Conservation (phyloP, 2,888 invertebrate genomes). For the Vanessa cardui region DNA sequence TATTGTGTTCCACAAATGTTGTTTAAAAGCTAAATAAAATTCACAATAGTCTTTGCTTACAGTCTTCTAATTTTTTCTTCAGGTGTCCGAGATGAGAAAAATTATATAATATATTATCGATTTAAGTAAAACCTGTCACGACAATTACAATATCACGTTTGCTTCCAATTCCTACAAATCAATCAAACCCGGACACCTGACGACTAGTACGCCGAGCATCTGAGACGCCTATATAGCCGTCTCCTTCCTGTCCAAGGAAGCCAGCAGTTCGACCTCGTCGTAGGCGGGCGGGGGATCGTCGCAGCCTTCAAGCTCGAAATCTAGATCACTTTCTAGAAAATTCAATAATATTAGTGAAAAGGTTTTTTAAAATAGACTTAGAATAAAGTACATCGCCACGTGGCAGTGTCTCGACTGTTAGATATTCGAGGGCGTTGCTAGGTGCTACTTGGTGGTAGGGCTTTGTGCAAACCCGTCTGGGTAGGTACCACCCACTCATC, state of each 20-base stretch:
- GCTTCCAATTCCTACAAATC: too few relatives aligned
- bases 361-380: not conserved
- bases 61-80: not conserved
- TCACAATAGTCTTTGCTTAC: not conserved
- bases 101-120: too few relatives aligned
- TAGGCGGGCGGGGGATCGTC: slow-evolving; percentile 63
- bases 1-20: not conserved
- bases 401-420: too few relatives aligned
- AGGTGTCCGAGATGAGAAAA: not conserved
- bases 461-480: too few relatives aligned
- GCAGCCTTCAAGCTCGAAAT: slow-evolving; percentile 61
- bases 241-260: slow-evolving; percentile 55
- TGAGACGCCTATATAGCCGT: slow-evolving; percentile 60
- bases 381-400: too few relatives aligned
- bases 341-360: not conserved
- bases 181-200: too few relatives aligned
- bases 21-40: not conserved
- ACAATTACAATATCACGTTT: too few relatives aligned
- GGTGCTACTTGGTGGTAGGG: too few relatives aligned
- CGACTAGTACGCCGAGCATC: not conserved
- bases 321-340: slow-evolving; percentile 70
- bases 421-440: too few relatives aligned
- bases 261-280: slow-evolving; percentile 56
- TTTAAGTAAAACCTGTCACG: too few relatives aligned
- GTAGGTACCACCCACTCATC: too few relatives aligned